Base-by-base conservation (phyloP, 35 echinoderm and acorn worm genomes). In the Anneissia japonica region DNA sequence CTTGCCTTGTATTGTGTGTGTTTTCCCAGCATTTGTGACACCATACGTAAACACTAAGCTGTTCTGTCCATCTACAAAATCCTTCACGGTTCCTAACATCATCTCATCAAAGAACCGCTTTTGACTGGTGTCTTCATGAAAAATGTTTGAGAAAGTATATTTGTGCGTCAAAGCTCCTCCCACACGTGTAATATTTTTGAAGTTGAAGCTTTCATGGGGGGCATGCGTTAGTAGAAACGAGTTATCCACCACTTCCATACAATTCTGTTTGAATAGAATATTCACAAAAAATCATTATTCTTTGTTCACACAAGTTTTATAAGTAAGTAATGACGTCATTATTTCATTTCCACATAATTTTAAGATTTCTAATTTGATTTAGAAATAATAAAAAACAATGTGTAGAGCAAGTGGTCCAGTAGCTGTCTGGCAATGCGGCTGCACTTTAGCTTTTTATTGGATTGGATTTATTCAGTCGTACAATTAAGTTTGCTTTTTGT, bases 21-120 rank as follows among this genome's bases (percentile, higher is more conserved):
- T 97, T 56, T 97, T 97, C 23, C 95, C 95, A 72, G 95, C 95
- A 83, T 97, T 97, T 34, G 95, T 97, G 19, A 97, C 95, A 16
- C 95, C 95, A 34, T 97, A 93, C 3, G 95, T 97, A 46, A 97
- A 97, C 0, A 97, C 85, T 35, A 97, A 79, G 39, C 88, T 90
- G 86, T 97, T 97, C 39, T 97, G 95, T 4, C 95, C 95, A 80
- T 93, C 95, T 11, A 93, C 87, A 37, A 93, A 90, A 74, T 93
- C 91, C 32, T 93, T 97, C 10, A 97, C 95, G 0, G 91, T 88
- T 0, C 64, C 80, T 40, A 97, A 78, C 91, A 97, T 97, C 12
- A 91, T 97, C 34, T 97, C 88, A 35, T 97, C 95, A 73, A 97
- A 97, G 81, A 97, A 97, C 26, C 21, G 75, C 88, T 97, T 97